phyloP scores from a whole-genome alignment of 2,888 invertebrate species.

The Blera fallax region DNA sequence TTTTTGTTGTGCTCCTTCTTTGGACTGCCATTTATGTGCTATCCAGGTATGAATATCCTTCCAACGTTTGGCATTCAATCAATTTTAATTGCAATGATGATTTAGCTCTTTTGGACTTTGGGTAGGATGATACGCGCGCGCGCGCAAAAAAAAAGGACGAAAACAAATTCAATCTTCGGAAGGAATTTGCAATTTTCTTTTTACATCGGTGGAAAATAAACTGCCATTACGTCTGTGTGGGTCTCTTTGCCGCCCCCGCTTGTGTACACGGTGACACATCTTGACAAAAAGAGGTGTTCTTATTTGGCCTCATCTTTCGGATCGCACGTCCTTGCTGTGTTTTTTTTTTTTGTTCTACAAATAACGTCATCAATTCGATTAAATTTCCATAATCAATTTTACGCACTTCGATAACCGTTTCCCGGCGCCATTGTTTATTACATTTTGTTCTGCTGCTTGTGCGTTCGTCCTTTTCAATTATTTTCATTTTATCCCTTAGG shows the following conservation, averaged over 20 bases:
- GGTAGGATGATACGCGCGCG: neutral
- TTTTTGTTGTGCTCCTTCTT: neutral
- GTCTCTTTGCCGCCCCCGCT: neutral
- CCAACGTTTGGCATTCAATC: conserved; percentile 64
- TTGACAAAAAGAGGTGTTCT: neutral
- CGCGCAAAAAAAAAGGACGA: neutral
- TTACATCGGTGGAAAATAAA: conserved; percentile 33
- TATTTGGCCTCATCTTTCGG: conserved; percentile 11
- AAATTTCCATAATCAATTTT: conserved; percentile 72
- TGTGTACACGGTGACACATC: neutral
- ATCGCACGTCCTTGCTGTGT: neutral
- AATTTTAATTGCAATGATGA: conserved; percentile 71
- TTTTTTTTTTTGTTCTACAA: conserved; percentile 18
- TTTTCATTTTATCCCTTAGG: conserved; percentile 45
- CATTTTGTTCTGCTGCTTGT: conserved; percentile 36
- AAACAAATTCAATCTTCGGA: conserved; percentile 56
- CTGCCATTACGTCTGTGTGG: conserved; percentile 46
- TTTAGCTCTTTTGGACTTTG: conserved; percentile 55
- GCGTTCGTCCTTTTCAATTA: conserved; percentile 61
- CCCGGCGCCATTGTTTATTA: conserved; percentile 72
- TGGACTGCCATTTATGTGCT: neutral
- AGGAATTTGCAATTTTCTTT: conserved; percentile 65
- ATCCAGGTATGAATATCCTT: conserved; percentile 51
- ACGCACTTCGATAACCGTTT: conserved; percentile 68
- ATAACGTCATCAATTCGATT: conserved; percentile 67